Base-by-base conservation (phyloP, 2,113 vertebrate species). In the Ctenodactylus gundi region DNA sequence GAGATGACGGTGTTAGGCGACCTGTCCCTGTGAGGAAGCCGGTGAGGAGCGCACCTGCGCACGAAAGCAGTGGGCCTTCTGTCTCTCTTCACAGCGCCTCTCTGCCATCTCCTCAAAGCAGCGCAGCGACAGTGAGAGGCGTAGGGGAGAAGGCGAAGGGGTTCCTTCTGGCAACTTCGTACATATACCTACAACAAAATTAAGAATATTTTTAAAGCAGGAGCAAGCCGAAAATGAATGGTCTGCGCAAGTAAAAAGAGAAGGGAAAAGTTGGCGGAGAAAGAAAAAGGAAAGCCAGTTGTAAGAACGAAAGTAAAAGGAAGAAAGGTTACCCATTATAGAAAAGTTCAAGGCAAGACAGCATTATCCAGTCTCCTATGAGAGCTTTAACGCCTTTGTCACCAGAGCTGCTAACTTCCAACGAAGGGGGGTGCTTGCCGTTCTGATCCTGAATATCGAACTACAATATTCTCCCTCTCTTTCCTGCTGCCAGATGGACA, bases 111-210 rank as follows among this genome's bases (percentile, higher is more conserved):
- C 93, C 0, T 97, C 91, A 1, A 97, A 97, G 7, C 3, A n/a
- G 75, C 34, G n/a, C 6, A 17, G 96, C 89, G 0, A 25, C 75
- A 3, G 23, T 60, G 1, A 98, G 78, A 58, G 97, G 94, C 0
- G 96, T 82, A 0, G 96, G 88, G 20, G 88, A 60, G 0, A 97
- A 97, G 77, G 95, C 91, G 62, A 98, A 97, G 10, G 96, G 97
- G 23, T 98, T 97, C 10, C 90, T 94, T 64, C 91, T 95, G 95
- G 97, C 89, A 65, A 97, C 55, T 86, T 98, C 97, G 0, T 97
- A 97, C 34, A 97, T 49, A 6, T 97, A 98, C 2, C 97, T 98
- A 0, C 29, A 90, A 87, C 62, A 88, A 72, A 55, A 53, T 77
- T 4, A 20, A 67, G 29, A 65, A 36, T 12, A 2, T 12, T 55